A percentile compares a stretch with the other conserved stretches of the same genome.
Evolutionary conservation across 2,888 invertebrate species (phyloP).

Genomic region (Teleiodes luculella): DNA sequence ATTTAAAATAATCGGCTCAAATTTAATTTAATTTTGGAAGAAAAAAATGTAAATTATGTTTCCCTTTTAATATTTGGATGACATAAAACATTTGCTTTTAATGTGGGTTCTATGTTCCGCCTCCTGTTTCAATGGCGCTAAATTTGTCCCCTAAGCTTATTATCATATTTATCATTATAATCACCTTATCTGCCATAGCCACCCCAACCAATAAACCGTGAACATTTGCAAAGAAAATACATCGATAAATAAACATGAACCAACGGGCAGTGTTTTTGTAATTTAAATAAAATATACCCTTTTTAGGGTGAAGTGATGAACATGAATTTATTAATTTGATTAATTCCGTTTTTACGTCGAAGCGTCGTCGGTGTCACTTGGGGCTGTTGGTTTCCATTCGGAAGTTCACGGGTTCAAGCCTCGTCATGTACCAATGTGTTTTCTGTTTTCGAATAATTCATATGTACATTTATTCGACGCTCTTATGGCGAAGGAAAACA

Average conservation of each 20-base stretch:
- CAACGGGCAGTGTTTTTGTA: background rate
- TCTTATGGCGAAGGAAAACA: too few species aligned
- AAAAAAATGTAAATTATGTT: too few species aligned
- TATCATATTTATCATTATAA: slow-evolving; percentile 5
- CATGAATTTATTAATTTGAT: background rate
- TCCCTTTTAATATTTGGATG: too few species aligned
- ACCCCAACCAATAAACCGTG: slow-evolving; percentile 15
- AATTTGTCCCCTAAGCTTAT: background rate
- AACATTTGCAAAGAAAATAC: slow-evolving; percentile 21
- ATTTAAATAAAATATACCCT: background rate
- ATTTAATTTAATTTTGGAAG: too few species aligned
- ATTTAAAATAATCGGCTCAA: too few species aligned
- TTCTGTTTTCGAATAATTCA: too few species aligned
- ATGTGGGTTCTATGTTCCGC: background rate
- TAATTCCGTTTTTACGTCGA: too few species aligned
- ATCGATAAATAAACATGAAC: background rate
- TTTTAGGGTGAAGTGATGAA: background rate
- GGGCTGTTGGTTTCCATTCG: too few species aligned
- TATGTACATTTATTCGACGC: too few species aligned
- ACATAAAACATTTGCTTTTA: background rate
- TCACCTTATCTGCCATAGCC: slow-evolving; percentile 19
- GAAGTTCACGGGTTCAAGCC: too few species aligned
- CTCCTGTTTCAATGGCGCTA: background rate
- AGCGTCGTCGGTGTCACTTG: too few species aligned
- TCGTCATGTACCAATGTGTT: too few species aligned